These are phyloP conservation scores for Centrocercus urophasianus DNA, from an alignment of 2,113 vertebrate genomes.

Conservation along the genomic window DNA sequence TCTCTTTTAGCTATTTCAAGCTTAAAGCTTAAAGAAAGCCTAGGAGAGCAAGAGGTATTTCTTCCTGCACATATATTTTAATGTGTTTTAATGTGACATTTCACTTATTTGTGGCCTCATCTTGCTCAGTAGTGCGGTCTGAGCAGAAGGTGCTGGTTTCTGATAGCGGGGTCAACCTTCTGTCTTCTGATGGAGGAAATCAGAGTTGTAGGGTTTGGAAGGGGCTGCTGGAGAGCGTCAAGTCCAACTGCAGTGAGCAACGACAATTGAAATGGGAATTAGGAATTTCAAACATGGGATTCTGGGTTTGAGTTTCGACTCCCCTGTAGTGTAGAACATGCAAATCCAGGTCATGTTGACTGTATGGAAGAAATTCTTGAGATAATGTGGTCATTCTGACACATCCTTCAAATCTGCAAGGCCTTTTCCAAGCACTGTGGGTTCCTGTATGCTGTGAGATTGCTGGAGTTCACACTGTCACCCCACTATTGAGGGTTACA, in stretches of 20 bases:
- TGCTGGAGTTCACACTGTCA: neutral
- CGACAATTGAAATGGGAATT: neutral
- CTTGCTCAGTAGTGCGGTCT: neutral
- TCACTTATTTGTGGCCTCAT: neutral
- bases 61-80: neutral
- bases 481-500: neutral
- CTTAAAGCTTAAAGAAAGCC: neutral
- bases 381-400: neutral
- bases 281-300: neutral
- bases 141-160: neutral
- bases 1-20: neutral
- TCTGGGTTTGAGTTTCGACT: neutral
- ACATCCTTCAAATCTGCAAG: neutral
- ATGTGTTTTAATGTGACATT: neutral
- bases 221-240: no score
- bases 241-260: neutral
- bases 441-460: neutral
- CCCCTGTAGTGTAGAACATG: neutral
- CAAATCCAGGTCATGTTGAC: neutral
- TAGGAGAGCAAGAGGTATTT: constrained; percentile 10
- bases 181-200: neutral
- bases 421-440: neutral
- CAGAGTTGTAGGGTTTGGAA: no score
- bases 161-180: neutral
- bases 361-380: neutral